Conservation (phyloP, 2,888 invertebrate species). For the Antheraea assamensis region DNA sequence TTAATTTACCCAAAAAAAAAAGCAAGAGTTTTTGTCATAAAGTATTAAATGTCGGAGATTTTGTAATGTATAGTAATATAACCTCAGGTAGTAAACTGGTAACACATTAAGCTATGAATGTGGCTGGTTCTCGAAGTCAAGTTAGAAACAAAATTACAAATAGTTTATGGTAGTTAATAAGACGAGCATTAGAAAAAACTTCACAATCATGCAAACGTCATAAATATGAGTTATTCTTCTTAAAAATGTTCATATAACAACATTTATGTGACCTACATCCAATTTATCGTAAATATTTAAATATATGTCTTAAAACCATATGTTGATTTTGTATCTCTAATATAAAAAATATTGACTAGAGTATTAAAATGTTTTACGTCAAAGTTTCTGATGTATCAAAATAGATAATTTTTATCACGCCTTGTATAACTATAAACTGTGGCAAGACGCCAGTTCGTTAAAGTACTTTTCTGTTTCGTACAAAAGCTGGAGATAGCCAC, state of each 20-base stretch:
- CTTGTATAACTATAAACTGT: constrained; percentile 29
- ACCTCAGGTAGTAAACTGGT: too few species aligned
- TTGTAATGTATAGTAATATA: constrained; percentile 33
- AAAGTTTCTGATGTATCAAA: neutral
- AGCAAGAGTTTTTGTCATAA: constrained; percentile 56
- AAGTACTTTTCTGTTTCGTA: constrained; percentile 56
- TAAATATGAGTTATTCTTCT: constrained; percentile 40
- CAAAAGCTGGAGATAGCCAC: constrained; percentile 67
- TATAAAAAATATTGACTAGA: neutral
- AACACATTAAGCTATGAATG: too few species aligned
- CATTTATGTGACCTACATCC: constrained; percentile 51
- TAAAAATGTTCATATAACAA: constrained; percentile 40
- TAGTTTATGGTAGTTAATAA: too few species aligned
- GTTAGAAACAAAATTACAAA: too few species aligned
- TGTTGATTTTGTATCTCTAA: neutral
- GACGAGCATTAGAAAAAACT: too few species aligned
- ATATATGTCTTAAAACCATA: neutral
- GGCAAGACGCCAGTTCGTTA: constrained; percentile 57
- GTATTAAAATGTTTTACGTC: constrained; percentile 10
- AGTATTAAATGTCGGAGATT: constrained; percentile 51
- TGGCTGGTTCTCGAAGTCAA: too few species aligned
- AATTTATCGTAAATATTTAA: neutral
- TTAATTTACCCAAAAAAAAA: constrained; percentile 56
- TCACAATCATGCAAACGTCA: too few species aligned
- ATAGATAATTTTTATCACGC: constrained; percentile 11